phyloP scores from a whole-genome alignment of 2,113 vertebrate species.

The Bungarus multicinctus region DNA sequence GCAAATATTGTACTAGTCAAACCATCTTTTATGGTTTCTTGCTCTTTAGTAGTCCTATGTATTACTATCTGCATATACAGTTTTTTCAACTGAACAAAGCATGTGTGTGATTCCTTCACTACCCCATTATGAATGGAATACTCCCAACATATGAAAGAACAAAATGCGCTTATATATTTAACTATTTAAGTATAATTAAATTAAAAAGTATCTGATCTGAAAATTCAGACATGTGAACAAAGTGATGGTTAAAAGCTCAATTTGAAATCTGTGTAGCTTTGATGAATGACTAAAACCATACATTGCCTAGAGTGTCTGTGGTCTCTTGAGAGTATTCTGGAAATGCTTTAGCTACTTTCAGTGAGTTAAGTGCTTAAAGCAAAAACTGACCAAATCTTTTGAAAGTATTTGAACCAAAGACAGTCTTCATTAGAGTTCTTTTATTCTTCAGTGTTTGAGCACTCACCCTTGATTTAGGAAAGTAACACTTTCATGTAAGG shows the following conservation, averaged over 20 bases:
- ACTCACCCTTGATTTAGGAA: constrained; percentile 40
- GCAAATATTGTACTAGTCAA: background rate
- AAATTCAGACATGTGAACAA: background rate
- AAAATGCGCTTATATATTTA: background rate
- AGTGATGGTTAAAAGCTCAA: background rate
- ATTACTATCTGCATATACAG: background rate
- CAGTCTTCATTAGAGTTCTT: constrained; percentile 33
- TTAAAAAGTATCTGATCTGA: background rate
- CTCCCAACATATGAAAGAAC: background rate
- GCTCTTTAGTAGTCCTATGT: background rate
- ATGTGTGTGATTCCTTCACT: background rate
- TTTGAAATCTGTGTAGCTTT: background rate
- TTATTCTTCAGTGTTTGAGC: constrained; percentile 25
- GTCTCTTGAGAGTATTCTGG: background rate
- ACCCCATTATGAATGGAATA: background rate
- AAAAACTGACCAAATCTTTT: constrained; percentile 28
- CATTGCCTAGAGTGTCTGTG: background rate
- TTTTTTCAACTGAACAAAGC: background rate
- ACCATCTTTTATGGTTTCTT: background rate
- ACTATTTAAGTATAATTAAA: background rate
- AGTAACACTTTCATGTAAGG: constrained; percentile 21
- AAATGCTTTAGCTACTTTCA: background rate
- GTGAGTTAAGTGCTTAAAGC: constrained; percentile 50
- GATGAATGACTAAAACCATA: background rate
- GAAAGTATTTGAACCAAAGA: constrained; percentile 35